Conservation (phyloP, 2,797 vertebrate genomes). For the Chromobotia macracanthus region DNA sequence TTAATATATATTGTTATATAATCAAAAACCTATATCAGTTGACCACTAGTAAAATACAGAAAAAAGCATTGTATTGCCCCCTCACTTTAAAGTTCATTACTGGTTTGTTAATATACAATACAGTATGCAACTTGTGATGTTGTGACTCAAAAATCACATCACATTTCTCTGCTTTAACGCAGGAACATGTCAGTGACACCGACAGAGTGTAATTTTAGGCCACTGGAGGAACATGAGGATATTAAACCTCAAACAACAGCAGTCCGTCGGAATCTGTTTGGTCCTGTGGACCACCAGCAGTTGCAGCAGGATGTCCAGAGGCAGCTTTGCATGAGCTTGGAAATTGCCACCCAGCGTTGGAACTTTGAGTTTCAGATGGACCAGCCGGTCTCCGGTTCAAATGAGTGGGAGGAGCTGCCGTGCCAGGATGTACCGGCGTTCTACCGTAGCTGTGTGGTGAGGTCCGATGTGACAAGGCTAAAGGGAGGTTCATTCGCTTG, state of each 20-base stretch:
- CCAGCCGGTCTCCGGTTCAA: slow-evolving; percentile 57
- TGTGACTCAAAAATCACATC: too few relatives aligned
- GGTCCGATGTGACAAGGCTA: not conserved
- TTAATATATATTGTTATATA: too few relatives aligned
- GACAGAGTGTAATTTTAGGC: slow-evolving; percentile 52
- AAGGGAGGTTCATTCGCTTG: too few relatives aligned
- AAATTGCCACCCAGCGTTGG: slow-evolving; percentile 78
- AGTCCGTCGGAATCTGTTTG: slow-evolving; percentile 76
- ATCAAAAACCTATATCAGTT: too few relatives aligned
- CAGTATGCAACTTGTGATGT: too few relatives aligned
- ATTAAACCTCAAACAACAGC: slow-evolving; percentile 58
- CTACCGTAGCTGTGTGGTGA: slow-evolving; percentile 73
- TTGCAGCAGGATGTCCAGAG: slow-evolving; percentile 78
- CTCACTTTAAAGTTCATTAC: too few relatives aligned
- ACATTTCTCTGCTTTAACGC: slow-evolving; percentile 17
- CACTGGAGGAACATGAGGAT: slow-evolving; percentile 63
- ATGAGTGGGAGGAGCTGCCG: slow-evolving; percentile 79
- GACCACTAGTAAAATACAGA: too few relatives aligned
- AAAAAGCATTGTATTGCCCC: too few relatives aligned
- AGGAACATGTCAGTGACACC: slow-evolving; percentile 69
- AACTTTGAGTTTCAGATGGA: slow-evolving; percentile 80
- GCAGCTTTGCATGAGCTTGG: slow-evolving; percentile 68
- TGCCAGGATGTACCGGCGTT: slow-evolving; percentile 76
- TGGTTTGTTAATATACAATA: too few relatives aligned
- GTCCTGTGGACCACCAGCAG: slow-evolving; percentile 78